These are phyloP conservation scores for Drosophila mauritiana DNA, from an alignment of 1,140 invertebrate species.

Conservation along the genomic window DNA sequence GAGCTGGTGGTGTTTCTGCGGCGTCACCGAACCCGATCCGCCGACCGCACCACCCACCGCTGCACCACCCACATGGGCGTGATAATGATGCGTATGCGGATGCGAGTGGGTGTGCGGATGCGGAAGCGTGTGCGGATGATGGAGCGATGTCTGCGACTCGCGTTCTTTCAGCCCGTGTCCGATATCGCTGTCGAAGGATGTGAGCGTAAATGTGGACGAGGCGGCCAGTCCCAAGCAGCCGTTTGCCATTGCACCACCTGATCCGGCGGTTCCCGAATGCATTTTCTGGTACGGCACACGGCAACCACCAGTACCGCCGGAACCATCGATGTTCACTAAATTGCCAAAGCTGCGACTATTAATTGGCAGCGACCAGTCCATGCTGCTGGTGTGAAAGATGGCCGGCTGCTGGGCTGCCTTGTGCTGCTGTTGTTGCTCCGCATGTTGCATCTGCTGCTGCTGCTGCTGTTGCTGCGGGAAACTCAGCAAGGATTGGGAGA, in stretches of 20 bases:
- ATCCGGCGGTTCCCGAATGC: constrained; percentile 11
- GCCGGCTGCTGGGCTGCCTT: constrained; percentile 26
- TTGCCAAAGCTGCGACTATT: constrained; percentile 80
- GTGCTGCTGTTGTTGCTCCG: background rate
- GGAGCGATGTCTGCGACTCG: constrained; percentile 61
- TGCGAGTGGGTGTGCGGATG: constrained; percentile 57
- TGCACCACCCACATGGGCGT: constrained; percentile 57
- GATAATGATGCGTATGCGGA: constrained; percentile 65
- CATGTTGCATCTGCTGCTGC: constrained; percentile 1
- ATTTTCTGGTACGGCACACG: constrained; percentile 79
- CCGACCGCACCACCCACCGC: constrained; percentile 11
- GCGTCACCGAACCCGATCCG: constrained; percentile 51
- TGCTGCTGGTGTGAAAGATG: constrained; percentile 76
- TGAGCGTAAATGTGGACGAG: constrained; percentile 71
- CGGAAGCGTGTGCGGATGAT: constrained; percentile 44
- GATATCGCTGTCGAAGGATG: constrained; percentile 72
- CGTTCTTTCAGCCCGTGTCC: constrained; percentile 77
- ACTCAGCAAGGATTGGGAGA: constrained; percentile 78
- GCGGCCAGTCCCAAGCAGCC: constrained; percentile 36
- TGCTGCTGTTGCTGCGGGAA: constrained; percentile 56
- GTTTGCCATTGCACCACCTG: constrained; percentile 9
- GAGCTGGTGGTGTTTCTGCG: constrained; percentile 78
- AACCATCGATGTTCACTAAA: constrained; percentile 75
- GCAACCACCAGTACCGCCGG: constrained; percentile 29
- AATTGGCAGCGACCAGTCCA: constrained; percentile 71